Evolutionary conservation across 1,140 invertebrate genomes (phyloP), one percentile per base, ranked within the genome.

Genomic region (Diorhabda carinulata): DNA sequence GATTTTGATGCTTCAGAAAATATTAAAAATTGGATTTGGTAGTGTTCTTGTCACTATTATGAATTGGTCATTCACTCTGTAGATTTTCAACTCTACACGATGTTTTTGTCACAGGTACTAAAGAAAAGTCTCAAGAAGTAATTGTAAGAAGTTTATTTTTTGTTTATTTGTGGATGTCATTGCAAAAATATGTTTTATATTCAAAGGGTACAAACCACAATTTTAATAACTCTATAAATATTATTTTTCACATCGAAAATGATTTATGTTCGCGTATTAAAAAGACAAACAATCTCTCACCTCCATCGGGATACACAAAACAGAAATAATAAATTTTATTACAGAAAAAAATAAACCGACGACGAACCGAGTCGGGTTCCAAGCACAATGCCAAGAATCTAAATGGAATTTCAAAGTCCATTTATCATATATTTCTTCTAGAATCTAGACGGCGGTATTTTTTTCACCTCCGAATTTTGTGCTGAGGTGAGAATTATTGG

Each of bases 351-450:
- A 64, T 56, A 52, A 64, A 64, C 63, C 45, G 63, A 64, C 6
- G 47, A 52, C n/a, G 47, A 60, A 64, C 44, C 47, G 63, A 64
- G 44, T 64, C 63, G 25, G 63, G n/a, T 40, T 64, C 41, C 10
- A 40, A 64, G 45, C 44, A 64, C 63, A 64, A 64, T 64, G 63
- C 63, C 6, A 57, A 64, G 63, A 64, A 64, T 64, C 52, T 44
- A 64, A 64, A 64, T 64, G 63, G 63, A 64, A 64, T 64, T 64
- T 64, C 63, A 64, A 42, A n/a, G 63, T 56, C 63, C 63, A 64
- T 64, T 64, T 64, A 64, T 64, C 63, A 64, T 64, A 56, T 10
- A 64, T 25, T 52, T 43, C 43, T 63, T 64, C 63, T 64, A 56
- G 63, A 64, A 64, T 40, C 63, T 64, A 64, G 63, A 64, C 63